phyloP scores from a whole-genome alignment of 2,888 invertebrate species.

The Perithous albicinctus region DNA sequence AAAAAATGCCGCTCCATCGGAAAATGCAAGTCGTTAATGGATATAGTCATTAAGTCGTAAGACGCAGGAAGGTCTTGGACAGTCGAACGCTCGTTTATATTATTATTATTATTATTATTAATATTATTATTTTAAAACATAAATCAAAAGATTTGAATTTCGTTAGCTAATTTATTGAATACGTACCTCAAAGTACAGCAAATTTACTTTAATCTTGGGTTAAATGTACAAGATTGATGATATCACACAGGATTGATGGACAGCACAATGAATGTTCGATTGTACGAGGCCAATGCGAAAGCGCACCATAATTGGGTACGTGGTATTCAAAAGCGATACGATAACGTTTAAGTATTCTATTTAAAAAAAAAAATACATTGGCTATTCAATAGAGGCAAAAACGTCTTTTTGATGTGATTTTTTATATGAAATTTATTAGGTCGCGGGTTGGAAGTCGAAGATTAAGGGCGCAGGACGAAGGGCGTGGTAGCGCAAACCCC shows the following conservation, averaged over 20 bases:
- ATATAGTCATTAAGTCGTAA: slow-evolving; percentile 71
- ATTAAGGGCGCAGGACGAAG: slow-evolving; percentile 59
- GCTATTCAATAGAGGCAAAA: slow-evolving; percentile 60
- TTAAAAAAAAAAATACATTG: slow-evolving; percentile 52
- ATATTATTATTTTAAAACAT: neutral
- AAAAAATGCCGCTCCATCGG: slow-evolving; percentile 74
- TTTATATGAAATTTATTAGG: slow-evolving; percentile 64
- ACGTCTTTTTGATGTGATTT: slow-evolving; percentile 68
- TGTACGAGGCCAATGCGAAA: slow-evolving; percentile 62
- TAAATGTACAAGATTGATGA: neutral
- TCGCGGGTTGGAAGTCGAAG: slow-evolving; percentile 66
- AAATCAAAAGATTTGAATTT: neutral
- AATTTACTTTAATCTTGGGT: neutral
- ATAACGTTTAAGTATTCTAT: slow-evolving; percentile 77
- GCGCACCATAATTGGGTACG: slow-evolving; percentile 80
- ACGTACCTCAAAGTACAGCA: neutral
- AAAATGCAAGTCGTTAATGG: slow-evolving; percentile 72
- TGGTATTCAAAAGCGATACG: slow-evolving; percentile 83
- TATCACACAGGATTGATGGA: neutral
- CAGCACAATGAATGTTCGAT: slow-evolving; percentile 44
- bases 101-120: too few relatives aligned
- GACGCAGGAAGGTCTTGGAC: slow-evolving; percentile 57
- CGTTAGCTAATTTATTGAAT: neutral
- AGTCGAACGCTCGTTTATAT: slow-evolving; percentile 46
- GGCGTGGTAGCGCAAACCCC: slow-evolving; percentile 61